These are phyloP conservation scores for Fregetta grallaria DNA, from an alignment of 2,113 vertebrate species.

Conservation along the genomic window DNA sequence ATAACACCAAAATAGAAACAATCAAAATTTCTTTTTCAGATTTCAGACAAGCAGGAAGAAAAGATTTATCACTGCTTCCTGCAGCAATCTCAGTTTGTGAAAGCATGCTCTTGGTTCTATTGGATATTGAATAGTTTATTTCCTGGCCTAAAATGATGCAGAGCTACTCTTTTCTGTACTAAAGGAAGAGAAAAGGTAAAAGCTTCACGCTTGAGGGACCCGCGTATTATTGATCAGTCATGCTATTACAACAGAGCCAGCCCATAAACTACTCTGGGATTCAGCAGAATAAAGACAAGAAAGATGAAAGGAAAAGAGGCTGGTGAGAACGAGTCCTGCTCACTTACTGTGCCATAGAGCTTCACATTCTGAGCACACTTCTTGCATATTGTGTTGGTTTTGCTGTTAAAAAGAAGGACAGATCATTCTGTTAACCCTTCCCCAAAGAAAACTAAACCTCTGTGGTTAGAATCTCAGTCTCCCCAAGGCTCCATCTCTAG, in stretches of 20 bases:
- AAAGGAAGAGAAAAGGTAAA: not conserved
- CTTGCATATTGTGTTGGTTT: constrained; percentile 84
- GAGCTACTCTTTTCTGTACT: not conserved
- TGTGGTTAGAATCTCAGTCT: not conserved
- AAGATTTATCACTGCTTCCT: not conserved
- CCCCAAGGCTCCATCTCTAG: not conserved
- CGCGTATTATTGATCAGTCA: not conserved
- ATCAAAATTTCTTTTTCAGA: not conserved
- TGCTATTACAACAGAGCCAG: not conserved
- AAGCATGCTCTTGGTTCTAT: not conserved
- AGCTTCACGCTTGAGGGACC: not conserved
- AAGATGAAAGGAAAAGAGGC: not conserved
- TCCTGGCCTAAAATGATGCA: not conserved
- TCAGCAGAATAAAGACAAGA: not conserved
- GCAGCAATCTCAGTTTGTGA: not conserved
- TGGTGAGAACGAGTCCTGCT: not conserved
- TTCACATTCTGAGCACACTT: constrained; percentile 84
- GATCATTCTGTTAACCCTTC: not conserved
- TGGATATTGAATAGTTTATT: not conserved
- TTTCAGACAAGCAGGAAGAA: not conserved
- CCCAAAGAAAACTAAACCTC: not conserved
- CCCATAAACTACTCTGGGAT: not conserved
- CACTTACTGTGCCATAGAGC: constrained; percentile 80
- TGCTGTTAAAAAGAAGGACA: constrained; percentile 65
- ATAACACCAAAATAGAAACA: not conserved